Conservation (phyloP, 2,113 vertebrate genomes). For the Oreochromis aureus region DNA sequence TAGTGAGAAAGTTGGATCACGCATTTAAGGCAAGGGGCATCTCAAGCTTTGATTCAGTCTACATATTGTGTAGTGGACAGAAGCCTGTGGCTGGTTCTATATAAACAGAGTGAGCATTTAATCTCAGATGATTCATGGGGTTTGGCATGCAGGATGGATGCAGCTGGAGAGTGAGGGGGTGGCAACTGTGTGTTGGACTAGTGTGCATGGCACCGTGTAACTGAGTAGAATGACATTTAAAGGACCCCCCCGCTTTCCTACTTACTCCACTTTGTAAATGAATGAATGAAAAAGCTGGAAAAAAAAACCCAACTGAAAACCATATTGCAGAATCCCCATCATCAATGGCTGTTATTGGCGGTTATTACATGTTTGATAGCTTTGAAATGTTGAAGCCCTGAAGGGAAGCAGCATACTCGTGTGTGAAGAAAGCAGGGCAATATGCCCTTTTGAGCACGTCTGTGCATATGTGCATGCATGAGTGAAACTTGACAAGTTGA, state of each 20-base stretch:
- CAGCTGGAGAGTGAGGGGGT: not conserved
- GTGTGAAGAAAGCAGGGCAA: not conserved
- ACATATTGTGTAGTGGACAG: not conserved
- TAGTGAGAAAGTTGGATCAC: not conserved
- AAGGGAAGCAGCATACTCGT: not conserved
- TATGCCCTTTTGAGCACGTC: not conserved
- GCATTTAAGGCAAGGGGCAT: not conserved
- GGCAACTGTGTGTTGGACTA: not conserved
- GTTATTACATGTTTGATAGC: not conserved
- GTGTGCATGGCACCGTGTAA: conserved; percentile 5
- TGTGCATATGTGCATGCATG: not conserved
- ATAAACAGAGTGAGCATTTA: conserved; percentile 2
- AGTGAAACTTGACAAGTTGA: conserved; percentile 34
- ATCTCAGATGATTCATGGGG: not conserved
- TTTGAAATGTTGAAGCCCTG: not conserved
- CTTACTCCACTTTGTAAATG: not conserved
- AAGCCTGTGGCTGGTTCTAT: not conserved
- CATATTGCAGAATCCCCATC: not conserved
- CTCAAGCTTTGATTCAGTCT: not conserved
- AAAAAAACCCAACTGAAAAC: fast-evolving
- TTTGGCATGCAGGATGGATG: not conserved
- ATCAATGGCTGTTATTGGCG: not conserved
- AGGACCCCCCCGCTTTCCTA: not conserved
- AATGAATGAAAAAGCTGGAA: not conserved
- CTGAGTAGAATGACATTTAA: conserved; percentile 23